Base-by-base conservation (phyloP, 2,888 invertebrate species). In the Hypsopygia costalis region DNA sequence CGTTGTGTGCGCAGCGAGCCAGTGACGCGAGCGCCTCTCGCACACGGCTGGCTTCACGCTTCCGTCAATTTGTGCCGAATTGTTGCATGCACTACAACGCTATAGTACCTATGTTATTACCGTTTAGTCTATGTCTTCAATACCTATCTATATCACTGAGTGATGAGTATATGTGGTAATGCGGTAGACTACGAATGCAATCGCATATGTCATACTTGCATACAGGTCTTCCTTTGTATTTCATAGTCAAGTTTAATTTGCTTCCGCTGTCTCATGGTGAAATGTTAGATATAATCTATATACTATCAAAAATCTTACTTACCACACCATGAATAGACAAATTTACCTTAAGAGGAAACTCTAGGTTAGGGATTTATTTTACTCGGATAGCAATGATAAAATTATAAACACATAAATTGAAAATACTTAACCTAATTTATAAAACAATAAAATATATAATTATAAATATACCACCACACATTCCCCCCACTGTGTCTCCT, bases 61-160 rank as follows among this genome's bases (percentile, higher is more conserved):
- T 51, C 59, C 61, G 64, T 68, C 76, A 77, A 79, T 79, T 77
- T 78, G 75, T 63, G 58, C 57, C 62, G 67, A 66, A 69, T 70
- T 69, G 69, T 70, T 58, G 58, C 61, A 34, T 41, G 34, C 21
- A 11, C 31, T 36, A 31, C 11, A 16, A 16, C n/a, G 5, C 3
- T 25, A n/a, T 7, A 25, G n/a, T n/a, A n/a, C n/a, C 25, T 25
- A 3, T 1, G 25, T 25, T 25, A 25, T 25, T 25, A 25, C 25
- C 25, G n/a, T 25, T 25, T 25, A 25, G 7, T n/a, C 25, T 25
- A 25, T 25, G n/a, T 25, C 6, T 25, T 3, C 6, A 25, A 4
- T 25, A 25, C n/a, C 6, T 25, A 25, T 5, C n/a, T 25, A 25
- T 21, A 5, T 21, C 16, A 16, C 4, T 16, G 16, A 16, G 4